Evolutionary conservation across 1,140 invertebrate species (phyloP).

Genomic region (Epicauta chinensis): DNA sequence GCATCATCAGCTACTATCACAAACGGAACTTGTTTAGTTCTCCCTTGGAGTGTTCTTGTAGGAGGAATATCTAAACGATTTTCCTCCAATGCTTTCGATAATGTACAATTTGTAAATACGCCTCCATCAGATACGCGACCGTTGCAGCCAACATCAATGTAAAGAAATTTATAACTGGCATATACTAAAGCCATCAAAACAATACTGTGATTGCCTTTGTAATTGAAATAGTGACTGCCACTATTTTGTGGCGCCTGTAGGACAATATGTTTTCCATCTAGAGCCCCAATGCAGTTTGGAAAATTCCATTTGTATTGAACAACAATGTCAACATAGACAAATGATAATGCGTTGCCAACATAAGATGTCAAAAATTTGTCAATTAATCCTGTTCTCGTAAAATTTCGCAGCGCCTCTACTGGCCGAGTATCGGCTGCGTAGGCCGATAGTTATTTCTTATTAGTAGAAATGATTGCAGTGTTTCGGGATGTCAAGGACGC

Average conservation of each 20-base stretch:
- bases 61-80: conserved; percentile 11
- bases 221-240: conserved; percentile 38
- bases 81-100: conserved; percentile 12
- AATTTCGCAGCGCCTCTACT: no score
- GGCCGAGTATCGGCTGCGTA: no score
- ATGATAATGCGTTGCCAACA: no score
- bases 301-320: conserved; percentile 20
- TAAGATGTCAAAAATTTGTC: no score
- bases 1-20: conserved; percentile 27
- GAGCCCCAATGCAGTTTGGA: conserved; percentile 33
- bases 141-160: conserved; percentile 36
- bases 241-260: conserved; percentile 32
- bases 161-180: conserved; percentile 33
- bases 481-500: no score
- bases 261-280: conserved; percentile 44
- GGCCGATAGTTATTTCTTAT: no score
- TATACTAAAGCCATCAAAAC: conserved; percentile 39
- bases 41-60: conserved; percentile 12
- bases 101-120: conserved; percentile 28
- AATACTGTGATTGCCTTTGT: no score
- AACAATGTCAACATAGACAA: no score
- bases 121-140: conserved; percentile 38
- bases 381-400: no score
- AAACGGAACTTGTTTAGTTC: conserved; percentile 22
- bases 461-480: no score